Evolutionary conservation across 2,888 invertebrate species (phyloP).

Genomic region (Slavum lentiscoides): DNA sequence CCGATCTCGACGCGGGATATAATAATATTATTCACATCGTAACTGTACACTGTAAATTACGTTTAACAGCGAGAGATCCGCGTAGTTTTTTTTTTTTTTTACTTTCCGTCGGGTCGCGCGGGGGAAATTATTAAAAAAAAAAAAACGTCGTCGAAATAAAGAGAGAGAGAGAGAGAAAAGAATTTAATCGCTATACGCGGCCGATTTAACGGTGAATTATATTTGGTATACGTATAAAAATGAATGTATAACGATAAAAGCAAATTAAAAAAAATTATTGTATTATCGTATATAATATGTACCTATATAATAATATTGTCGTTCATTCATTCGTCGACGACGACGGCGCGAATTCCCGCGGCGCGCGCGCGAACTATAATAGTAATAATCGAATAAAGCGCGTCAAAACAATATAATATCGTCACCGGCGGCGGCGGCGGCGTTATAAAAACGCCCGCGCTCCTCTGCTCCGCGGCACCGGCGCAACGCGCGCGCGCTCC

Average conservation of each 20-base stretch:
- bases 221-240: not conserved
- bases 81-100: not conserved
- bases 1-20: too few relatives aligned
- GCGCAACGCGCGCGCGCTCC: too few relatives aligned
- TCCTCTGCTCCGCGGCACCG: too few relatives aligned
- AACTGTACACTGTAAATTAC: slow-evolving; percentile 35
- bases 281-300: not conserved
- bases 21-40: not conserved
- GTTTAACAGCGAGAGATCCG: slow-evolving; percentile 37
- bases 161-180: not conserved
- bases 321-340: slow-evolving; percentile 14
- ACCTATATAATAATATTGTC: not conserved
- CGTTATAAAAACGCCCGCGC: too few relatives aligned
- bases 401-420: too few relatives aligned
- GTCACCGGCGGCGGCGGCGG: too few relatives aligned
- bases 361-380: slow-evolving; percentile 10
- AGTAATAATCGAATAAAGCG: too few relatives aligned
- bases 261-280: not conserved
- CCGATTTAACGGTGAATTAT: slow-evolving; percentile 48
- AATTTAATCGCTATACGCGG: too few relatives aligned
- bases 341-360: slow-evolving; percentile 5
- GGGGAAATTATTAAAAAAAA: too few relatives aligned
- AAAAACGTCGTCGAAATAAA: too few relatives aligned
- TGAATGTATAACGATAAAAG: not conserved
- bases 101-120: not conserved